Base-by-base conservation (phyloP, 2,113 vertebrate genomes). In the Pomatostomus ruficeps region DNA sequence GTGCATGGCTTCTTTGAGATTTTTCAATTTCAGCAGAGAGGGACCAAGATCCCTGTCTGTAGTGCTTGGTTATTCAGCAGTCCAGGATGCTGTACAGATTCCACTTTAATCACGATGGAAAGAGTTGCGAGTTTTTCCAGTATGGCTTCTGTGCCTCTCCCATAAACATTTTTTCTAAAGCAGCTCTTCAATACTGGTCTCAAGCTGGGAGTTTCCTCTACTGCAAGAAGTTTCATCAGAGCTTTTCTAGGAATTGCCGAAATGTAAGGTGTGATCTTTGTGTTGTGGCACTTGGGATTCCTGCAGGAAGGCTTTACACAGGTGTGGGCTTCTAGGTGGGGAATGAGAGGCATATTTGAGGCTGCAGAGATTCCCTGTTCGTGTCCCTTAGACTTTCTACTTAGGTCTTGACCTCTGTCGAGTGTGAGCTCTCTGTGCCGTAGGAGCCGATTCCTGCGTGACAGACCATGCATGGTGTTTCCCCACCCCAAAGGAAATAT, bases 401-500 rank as follows among this genome's bases (percentile, higher is more conserved):
- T 75, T 36, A 29, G 63, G 33, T 75, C 82, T 63, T 81, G 76
- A 52, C 38, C 57, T 54, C 76, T 24, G 67, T 26, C 36, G 58
- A 75, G 65, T 7, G 24, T 46, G 52, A 93, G 57, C 42, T 28
- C 38, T 75, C 25, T 54, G 42, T 70, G 72, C 76, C 2, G 19
- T 6, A 35, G 61, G 77, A 91, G 74, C 67, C 0, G 5, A 49
- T 76, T 85, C 81, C 81, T 77, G 71, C 85, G 59, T 71, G 87
- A 95, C 25, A 83, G 73, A 71, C 85, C 80, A 55, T n/a, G 84
- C 51, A 24, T 65, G 81, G 78, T 94, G 90, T 65, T 95, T 95
- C 95, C 92, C 93, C 90, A 95, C 66, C 88, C 93, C 68, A 70
- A 49, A 88, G 93, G 82, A 94, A 89, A 62, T 91, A 93, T 75